Evolutionary conservation across 2,888 invertebrate species (phyloP), one percentile per base, ranked within the genome.

Genomic region (Teleiodes luculella): DNA sequence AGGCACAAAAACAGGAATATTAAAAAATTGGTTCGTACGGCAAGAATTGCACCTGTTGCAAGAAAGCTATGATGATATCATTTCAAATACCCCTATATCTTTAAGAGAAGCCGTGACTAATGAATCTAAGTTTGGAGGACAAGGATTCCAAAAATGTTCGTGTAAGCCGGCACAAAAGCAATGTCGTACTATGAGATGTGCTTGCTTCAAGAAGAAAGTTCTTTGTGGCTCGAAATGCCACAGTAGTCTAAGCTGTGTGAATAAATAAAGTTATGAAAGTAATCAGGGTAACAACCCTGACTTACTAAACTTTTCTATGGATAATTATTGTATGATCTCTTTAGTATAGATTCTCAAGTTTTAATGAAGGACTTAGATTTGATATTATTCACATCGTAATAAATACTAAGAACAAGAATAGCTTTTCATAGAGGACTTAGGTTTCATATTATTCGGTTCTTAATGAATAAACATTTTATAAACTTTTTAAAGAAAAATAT

Each of bases 1-100:
- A 16, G 51, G 56, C 8, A 56, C 56, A 3, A 52, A 46, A 16
- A 14, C 35, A 13, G 53, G 56, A 41, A 50, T 31, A 24, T 46
- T 56, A 30, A 51, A 53, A 36, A 53, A 53, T 16, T 56, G 51
- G 56, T 53, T 56, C 28, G 18, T 39, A 30, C 43, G 50, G 24
- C 35, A 37, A n/a, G 41, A 56, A 10, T 3, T 51, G 14, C 16
- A 39, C 4, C 2, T 36, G 10, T 50, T 45, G 18, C 36, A 31
- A 11, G 41, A 51, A 45, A 16, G 30, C 10, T 54, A 48, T 47
- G n/a, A n/a, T 37, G 39, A 53, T 8, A 41, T 35, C 10, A 43
- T 47, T 24, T 31, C 53, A 31, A 10, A 56, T 37, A 35, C 6
- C 1, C 16, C 31, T 28, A 46, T 56, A 47, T 53, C 53, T 8